phyloP scores from a whole-genome alignment of 1,140 invertebrate species.

The Cyphomyrmex costatus region DNA sequence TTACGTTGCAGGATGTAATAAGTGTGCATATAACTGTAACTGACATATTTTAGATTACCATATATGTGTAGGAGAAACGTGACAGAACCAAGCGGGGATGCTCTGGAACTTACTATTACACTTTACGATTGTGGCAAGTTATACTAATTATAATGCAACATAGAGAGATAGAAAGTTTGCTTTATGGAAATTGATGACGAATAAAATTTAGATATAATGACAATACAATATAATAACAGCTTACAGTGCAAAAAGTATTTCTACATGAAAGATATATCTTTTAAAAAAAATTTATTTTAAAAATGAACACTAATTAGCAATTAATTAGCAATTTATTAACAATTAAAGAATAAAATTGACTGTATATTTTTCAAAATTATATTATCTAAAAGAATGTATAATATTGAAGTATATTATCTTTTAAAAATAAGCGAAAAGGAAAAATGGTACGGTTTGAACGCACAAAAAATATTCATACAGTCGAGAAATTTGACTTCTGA shows the following conservation, averaged over 20 bases:
- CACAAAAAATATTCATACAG: no score
- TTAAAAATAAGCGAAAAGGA: no score
- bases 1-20: slow-evolving; percentile 21
- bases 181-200: background rate
- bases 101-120: background rate
- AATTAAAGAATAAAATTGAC: no score
- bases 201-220: background rate
- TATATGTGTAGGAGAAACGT: background rate
- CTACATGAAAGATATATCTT: no score
- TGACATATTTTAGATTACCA: slow-evolving; percentile 41
- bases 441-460: no score
- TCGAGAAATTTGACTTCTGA: no score
- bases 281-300: no score
- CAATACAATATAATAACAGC: background rate
- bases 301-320: no score
- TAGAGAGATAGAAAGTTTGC: background rate
- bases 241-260: background rate
- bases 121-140: background rate
- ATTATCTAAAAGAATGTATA: no score
- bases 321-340: no score
- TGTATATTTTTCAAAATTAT: no score
- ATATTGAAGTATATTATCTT: no score
- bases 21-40: background rate
- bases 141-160: slow-evolving; percentile 20
- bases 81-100: background rate